phyloP scores from a whole-genome alignment of 2,113 vertebrate genomes.

The Hippopotamus amphibius region DNA sequence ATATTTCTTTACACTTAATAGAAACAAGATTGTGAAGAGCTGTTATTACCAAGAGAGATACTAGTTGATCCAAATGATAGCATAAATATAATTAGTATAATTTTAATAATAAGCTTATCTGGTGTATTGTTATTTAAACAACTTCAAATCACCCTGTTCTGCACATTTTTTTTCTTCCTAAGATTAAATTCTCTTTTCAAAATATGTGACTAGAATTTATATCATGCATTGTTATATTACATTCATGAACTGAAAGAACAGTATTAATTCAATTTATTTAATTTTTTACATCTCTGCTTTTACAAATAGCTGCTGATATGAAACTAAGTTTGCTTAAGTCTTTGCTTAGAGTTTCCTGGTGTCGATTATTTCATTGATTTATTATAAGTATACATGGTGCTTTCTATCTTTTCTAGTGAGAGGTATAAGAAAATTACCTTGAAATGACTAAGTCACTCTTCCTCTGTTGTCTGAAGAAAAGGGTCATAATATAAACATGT shows the following conservation, averaged over 20 bases:
- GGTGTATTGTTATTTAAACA: slow-evolving; percentile 40
- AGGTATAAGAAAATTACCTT: background rate
- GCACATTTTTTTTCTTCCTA: background rate
- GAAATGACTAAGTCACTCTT: background rate
- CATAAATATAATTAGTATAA: slow-evolving; percentile 46
- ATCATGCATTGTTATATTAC: background rate
- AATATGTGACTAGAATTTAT: background rate
- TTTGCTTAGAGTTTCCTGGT: background rate
- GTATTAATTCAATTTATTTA: background rate
- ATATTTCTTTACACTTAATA: background rate
- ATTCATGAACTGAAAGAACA: background rate
- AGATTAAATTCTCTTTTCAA: slow-evolving; percentile 26
- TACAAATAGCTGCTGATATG: background rate
- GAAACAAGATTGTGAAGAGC: slow-evolving; percentile 9
- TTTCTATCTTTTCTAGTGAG: background rate
- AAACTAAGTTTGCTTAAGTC: background rate
- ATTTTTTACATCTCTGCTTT: background rate
- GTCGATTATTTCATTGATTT: slow-evolving; percentile 1
- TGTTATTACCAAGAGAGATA: background rate
- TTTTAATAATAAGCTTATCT: background rate
- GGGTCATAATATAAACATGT: background rate
- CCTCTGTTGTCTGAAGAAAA: background rate
- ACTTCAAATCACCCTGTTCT: background rate
- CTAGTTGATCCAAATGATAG: slow-evolving; percentile 6
- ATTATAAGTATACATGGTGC: background rate